Evolutionary conservation across 2,888 invertebrate genomes (phyloP).

Genomic region (Cyrtodaria siliqua): DNA sequence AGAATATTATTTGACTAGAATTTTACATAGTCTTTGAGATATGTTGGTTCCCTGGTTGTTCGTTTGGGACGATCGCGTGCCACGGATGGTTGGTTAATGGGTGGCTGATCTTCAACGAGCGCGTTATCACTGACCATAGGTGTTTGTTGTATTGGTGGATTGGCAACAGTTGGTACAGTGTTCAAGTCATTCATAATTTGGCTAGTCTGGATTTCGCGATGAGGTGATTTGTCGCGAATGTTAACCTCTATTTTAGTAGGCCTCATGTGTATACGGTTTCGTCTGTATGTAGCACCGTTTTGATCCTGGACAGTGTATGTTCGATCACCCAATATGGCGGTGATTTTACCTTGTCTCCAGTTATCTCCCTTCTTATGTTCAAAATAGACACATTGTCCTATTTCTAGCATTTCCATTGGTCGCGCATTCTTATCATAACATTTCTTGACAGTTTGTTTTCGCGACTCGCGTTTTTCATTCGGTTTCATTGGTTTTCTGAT

Average conservation of each 20-base stretch:
- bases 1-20: no score
- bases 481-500: not conserved
- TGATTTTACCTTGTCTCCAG: slow-evolving; percentile 15
- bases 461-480: slow-evolving; percentile 14
- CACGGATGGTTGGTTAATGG: not conserved
- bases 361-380: no score
- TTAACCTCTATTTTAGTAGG: slow-evolving; percentile 15
- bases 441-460: slow-evolving; percentile 18
- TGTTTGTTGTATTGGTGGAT: no score
- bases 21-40: slow-evolving; percentile 29
- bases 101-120: slow-evolving; percentile 5
- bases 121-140: not conserved
- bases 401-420: no score
- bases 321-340: slow-evolving; percentile 7
- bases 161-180: not conserved
- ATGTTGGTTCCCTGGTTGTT: slow-evolving; percentile 8
- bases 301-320: slow-evolving; percentile 4
- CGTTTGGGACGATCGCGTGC: slow-evolving; percentile 11
- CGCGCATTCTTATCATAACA: slow-evolving; percentile 30
- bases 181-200: not conserved
- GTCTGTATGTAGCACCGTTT: slow-evolving; percentile 18
- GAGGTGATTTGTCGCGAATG: slow-evolving; percentile 24
- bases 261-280: slow-evolving; percentile 37
- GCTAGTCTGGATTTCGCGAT: not conserved
- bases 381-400: no score